These are phyloP conservation scores for Steinernema hermaphroditum DNA, from an alignment of 2,888 invertebrate species.

Conservation along the genomic window DNA sequence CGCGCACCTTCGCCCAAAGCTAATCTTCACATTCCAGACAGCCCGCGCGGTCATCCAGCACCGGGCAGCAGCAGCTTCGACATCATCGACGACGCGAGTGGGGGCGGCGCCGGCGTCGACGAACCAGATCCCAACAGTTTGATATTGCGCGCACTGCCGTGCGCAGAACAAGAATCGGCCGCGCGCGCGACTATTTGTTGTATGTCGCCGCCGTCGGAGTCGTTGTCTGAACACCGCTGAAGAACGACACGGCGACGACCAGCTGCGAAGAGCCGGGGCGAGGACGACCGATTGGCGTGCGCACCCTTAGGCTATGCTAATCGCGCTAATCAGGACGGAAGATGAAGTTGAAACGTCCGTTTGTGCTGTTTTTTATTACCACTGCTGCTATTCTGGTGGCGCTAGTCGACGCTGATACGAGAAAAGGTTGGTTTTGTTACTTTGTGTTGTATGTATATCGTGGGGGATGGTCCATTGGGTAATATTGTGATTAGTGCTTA, in stretches of 20 bases:
- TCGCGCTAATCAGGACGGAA: slow-evolving; percentile 13
- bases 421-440: slow-evolving; percentile 28
- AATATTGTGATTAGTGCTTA: too few species aligned
- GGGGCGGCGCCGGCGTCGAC: slow-evolving; percentile 5
- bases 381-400: not conserved
- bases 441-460: not conserved
- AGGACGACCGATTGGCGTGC: not conserved
- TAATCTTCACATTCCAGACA: slow-evolving; percentile 23
- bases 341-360: not conserved
- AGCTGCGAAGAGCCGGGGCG: slow-evolving; percentile 1
- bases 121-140: slow-evolving; percentile 28
- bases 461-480: too few species aligned
- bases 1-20: not conserved
- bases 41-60: slow-evolving; percentile 8
- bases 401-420: not conserved
- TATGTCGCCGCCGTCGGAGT: slow-evolving; percentile 12
- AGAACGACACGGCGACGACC: not conserved
- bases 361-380: not conserved
- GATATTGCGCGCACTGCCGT: slow-evolving; percentile 22
- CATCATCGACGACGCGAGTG: not conserved
- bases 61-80: not conserved
- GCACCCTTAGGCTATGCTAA: slow-evolving; percentile 26
- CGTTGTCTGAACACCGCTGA: slow-evolving; percentile 4
- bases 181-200: slow-evolving; percentile 15
- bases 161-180: slow-evolving; percentile 23